Base-by-base conservation (phyloP, 2,888 invertebrate genomes). In the Baccha elongata region DNA sequence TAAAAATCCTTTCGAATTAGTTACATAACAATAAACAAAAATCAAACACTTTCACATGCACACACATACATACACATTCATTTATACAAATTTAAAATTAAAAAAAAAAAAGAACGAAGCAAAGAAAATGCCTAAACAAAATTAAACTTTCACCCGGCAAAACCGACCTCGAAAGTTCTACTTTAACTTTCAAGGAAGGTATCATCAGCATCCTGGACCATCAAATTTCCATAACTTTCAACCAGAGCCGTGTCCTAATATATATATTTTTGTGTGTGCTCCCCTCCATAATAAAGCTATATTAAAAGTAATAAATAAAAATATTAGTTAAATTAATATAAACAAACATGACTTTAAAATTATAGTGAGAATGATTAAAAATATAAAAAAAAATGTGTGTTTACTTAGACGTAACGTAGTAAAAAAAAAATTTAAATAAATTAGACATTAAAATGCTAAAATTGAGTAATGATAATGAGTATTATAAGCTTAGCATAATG, bases 151-250 rank as follows among this genome's bases (percentile, higher is more conserved):
- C 67, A 78, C 60, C 68, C 73, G 78, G 74, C 13, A 73, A 83
- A 52, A 65, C 84, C 79, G 19, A 53, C 84, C 84, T 84, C 84
- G 79, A 74, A 74, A 84, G 84, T 84, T 84, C 84, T 79, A 84
- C 79, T 64, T 37, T 53, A 84, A 79, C 84, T 84, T 69, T 79
- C 78, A 84, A 84, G 84, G 84, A 84, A 69, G 84, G 84, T 58
- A 81, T 83, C 84, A 84, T 85, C 72, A 85, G 81, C 86, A 86
- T 85, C 86, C 85, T 84, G 86, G 85, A 81, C 87, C 89, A 89
- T 89, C 88, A 89, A 89, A 89, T 87, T 89, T 89, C 89, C 89
- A 89, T 88, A 88, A 88, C 86, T 87, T 88, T 88, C 87, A 88
- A 87, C 87, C 86, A 86, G 85, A 87, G 89, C 89, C 89, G 86